Evolutionary conservation across 2,113 vertebrate species (phyloP), one percentile per base, ranked within the genome.

Genomic region (Pholis gunnellus): DNA sequence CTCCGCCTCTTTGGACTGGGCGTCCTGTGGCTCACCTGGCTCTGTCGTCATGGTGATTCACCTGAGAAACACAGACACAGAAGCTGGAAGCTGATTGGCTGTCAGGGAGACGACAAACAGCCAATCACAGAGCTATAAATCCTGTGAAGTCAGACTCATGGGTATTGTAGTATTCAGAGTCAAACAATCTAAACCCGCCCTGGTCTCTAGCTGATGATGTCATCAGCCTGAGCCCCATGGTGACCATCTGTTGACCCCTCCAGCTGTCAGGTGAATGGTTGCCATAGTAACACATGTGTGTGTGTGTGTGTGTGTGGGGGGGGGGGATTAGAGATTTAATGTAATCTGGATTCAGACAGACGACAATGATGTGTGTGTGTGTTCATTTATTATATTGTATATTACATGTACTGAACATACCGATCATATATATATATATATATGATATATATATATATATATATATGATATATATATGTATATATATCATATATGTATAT

Each of bases 31-130:
- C 79, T 97, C 96, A 86, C 95, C 96, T 0, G 96, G 93, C 93
- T 98, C 97, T 78, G 96, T 97, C 9, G 96, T 97, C 98, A 99
- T 99, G 94, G 90, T 96, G 91, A 93, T 85, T 86, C 63, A 90
- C 82, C 91, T 87, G 67, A 7, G 11, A 78, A 4, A 44, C 17
- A 75, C 9, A 56, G n/a, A 48, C 18, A 60, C 9, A 52, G 69
- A 56, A 18, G 18, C 29, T 34, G 46, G 18, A 18, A 44, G 15
- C 38, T 60, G 36, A 57, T 25, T 40, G 22, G 20, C 18, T 36
- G 22, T 31, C 7, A 27, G 34, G 22, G 44, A 75, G 18, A 25
- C 48, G 48, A 48, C 46, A 18, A 48, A 18, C 46, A 48, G 46
- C 46, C 46, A 48, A 48, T 48, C 46, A 48, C 46, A 48, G 46